A percentile compares a stretch with the other conserved stretches of the same genome.
These are phyloP conservation scores for Brachylomia viminalis DNA, from an alignment of 2,888 invertebrate species.

Conservation along the genomic window DNA sequence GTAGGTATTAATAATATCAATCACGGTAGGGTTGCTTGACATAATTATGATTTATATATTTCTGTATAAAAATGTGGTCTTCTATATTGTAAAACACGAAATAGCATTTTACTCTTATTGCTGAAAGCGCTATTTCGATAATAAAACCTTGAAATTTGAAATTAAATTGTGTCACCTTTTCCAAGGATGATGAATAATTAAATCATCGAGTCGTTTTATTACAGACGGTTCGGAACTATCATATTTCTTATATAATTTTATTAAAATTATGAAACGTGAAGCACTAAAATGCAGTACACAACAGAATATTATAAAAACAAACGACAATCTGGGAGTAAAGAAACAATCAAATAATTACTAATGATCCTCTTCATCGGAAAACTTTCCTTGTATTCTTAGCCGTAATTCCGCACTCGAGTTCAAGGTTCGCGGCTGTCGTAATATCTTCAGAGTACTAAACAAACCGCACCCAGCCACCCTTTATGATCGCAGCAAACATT, in stretches of 20 bases:
- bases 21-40: neutral
- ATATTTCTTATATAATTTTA: neutral
- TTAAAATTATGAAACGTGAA: neutral
- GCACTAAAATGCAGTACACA: neutral
- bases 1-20: too few relatives aligned
- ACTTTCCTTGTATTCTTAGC: constrained; percentile 20
- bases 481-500: constrained; percentile 58
- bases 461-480: constrained; percentile 60
- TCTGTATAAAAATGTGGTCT: neutral
- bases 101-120: neutral
- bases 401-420: constrained; percentile 41
- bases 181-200: neutral
- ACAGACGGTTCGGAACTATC: neutral
- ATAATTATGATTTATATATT: neutral
- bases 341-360: constrained; percentile 33
- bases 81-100: neutral
- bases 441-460: constrained; percentile 52
- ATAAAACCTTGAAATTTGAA: neutral
- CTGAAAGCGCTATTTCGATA: neutral
- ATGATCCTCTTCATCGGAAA: constrained; percentile 26
- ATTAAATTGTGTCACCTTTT: neutral
- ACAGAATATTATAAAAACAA: neutral
- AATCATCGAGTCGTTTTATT: neutral
- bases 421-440: constrained; percentile 50
- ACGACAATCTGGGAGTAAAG: neutral